These are phyloP conservation scores for Eptatretus atami DNA, from an alignment of 2,797 vertebrate genomes.

Conservation along the genomic window DNA sequence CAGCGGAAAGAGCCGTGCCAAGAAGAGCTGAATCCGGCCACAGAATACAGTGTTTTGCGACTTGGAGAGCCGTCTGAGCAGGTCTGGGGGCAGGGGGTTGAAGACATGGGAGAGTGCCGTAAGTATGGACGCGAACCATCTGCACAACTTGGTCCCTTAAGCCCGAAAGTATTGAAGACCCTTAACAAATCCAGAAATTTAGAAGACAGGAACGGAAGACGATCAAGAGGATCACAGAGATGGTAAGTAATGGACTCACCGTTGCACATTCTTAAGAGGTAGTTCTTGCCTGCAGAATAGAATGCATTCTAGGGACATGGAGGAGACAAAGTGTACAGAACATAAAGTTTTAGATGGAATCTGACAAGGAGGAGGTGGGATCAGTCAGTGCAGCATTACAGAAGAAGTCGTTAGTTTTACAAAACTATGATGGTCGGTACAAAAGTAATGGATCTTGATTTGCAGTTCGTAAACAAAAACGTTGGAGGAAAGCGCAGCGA, in stretches of 20 bases:
- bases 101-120: not conserved
- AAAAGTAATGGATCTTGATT: too few relatives aligned
- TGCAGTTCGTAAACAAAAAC: too few relatives aligned
- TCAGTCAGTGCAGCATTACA: too few relatives aligned
- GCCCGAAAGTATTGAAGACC: too few relatives aligned
- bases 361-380: too few relatives aligned
- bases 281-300: conserved; percentile 92
- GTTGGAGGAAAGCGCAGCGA: too few relatives aligned
- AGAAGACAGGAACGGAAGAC: too few relatives aligned
- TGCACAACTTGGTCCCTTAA: conserved; percentile 1
- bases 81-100: conserved; percentile 22
- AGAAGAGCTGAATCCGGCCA: conserved; percentile 79
- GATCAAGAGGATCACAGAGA: too few relatives aligned
- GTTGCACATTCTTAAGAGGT: conserved; percentile 89
- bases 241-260: conserved; percentile 22
- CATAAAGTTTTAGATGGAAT: not conserved
- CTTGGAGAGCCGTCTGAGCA: conserved; percentile 69
- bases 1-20: conserved; percentile 75
- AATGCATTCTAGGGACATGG: conserved; percentile 39
- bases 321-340: conserved; percentile 7
- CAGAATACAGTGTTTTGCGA: conserved; percentile 97
- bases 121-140: not conserved
- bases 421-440: too few relatives aligned
- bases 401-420: too few relatives aligned
- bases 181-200: too few relatives aligned